These are phyloP conservation scores for Cryptophagus acutangulus DNA, from an alignment of 2,888 invertebrate genomes.

Conservation along the genomic window DNA sequence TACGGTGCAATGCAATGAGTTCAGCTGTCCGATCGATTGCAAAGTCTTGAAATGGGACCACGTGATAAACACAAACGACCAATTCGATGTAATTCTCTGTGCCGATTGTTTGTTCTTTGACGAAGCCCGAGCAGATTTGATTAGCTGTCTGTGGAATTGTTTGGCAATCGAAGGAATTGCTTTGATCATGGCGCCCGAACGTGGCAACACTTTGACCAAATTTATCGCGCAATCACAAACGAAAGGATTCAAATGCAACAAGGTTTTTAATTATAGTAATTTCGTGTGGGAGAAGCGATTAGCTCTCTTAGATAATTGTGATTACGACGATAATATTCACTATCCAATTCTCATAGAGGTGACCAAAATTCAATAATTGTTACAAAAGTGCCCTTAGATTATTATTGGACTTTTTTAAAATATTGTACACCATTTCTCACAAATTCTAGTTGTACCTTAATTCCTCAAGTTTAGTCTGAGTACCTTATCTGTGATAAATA, in stretches of 20 bases:
- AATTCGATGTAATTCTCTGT: constrained; percentile 67
- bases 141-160: constrained; percentile 62
- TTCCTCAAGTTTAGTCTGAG: constrained; percentile 43
- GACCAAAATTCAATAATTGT: constrained; percentile 50
- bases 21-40: constrained; percentile 50
- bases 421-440: constrained; percentile 18
- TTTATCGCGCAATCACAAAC: constrained; percentile 60
- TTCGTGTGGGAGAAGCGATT: constrained; percentile 65
- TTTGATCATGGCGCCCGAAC: constrained; percentile 70
- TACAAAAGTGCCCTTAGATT: constrained; percentile 43
- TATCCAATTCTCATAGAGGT: constrained; percentile 65
- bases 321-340: constrained; percentile 66
- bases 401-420: constrained; percentile 8
- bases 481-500: constrained; percentile 49
- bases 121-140: constrained; percentile 62
- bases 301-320: constrained; percentile 54
- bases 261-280: constrained; percentile 58
- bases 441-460: constrained; percentile 22
- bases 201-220: constrained; percentile 65
- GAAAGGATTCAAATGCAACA: constrained; percentile 56
- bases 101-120: constrained; percentile 80
- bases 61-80: constrained; percentile 27
- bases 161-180: constrained; percentile 60
- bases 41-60: constrained; percentile 55
- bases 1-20: constrained; percentile 61